Evolutionary conservation across 2,113 vertebrate species (phyloP).

Genomic region (Cathartes aura): DNA sequence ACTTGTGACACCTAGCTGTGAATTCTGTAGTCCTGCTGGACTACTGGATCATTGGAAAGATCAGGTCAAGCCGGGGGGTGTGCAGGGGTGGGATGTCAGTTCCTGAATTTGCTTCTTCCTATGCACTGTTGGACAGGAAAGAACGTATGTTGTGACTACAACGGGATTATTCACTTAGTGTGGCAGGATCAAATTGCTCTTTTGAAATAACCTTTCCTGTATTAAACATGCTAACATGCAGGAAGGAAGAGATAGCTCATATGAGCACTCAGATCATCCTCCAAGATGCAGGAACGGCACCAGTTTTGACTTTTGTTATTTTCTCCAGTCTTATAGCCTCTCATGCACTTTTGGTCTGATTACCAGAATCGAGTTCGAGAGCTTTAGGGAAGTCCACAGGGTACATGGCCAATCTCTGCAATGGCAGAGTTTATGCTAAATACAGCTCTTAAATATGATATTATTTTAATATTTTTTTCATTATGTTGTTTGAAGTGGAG

Average conservation of each 20-base stretch:
- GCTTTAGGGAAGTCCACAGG: not conserved
- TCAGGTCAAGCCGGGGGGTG: not conserved
- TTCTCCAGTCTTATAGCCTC: not conserved
- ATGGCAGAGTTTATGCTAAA: conserved; percentile 2
- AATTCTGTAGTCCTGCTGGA: not conserved
- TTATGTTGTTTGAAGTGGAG: conserved; percentile 61
- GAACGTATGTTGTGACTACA: not conserved
- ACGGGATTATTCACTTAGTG: not conserved
- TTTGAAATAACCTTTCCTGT: conserved; percentile 18
- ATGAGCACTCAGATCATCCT: not conserved
- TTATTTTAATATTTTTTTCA: conserved; percentile 35
- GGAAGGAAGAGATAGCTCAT: not conserved
- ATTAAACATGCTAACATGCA: not conserved
- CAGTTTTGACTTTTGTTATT: not conserved
- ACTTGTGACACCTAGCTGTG: not conserved
- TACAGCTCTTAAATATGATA: not conserved
- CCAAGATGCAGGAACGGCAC: not conserved
- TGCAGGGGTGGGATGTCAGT: rapidly evolving
- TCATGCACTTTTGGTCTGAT: not conserved
- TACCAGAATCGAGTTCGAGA: not conserved
- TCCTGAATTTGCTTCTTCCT: not conserved
- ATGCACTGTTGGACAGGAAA: not conserved
- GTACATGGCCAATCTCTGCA: not conserved
- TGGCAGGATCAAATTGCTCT: not conserved
- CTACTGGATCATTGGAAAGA: not conserved